Percentiles rank a stretch among this genome's conserved stretches.
Conservation (phyloP, 2,113 vertebrate genomes). For the Syngnathus floridae region DNA sequence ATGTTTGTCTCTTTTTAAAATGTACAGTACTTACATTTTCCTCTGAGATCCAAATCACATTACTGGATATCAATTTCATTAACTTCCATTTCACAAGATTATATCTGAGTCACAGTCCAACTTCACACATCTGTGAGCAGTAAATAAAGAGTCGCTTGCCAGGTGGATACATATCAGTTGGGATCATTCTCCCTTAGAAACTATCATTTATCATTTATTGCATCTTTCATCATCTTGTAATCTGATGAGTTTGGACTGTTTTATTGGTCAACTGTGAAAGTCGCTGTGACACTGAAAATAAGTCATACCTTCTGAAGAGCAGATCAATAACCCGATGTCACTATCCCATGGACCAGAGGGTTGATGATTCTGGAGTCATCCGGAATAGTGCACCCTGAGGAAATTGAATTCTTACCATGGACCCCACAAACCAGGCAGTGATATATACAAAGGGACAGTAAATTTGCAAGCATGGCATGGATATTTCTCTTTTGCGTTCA, state of each 20-base stretch:
- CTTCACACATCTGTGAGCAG: conserved; percentile 10
- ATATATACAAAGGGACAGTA: conserved; percentile 21
- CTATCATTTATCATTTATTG: conserved; percentile 39
- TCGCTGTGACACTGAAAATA: conserved; percentile 45
- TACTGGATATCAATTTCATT: conserved; percentile 16
- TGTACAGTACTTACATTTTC: conserved; percentile 14
- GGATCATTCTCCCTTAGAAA: conserved; percentile 41
- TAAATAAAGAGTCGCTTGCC: background rate
- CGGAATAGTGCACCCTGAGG: conserved; percentile 8
- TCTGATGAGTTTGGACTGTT: conserved; percentile 12
- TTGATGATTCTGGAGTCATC: conserved; percentile 34
- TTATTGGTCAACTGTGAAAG: conserved; percentile 36
- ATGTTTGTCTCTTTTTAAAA: too few species aligned
- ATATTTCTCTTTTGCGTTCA: conserved; percentile 36
- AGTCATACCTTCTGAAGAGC: conserved; percentile 56
- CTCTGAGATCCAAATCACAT: conserved; percentile 12
- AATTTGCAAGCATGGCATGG: conserved; percentile 17
- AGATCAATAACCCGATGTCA: conserved; percentile 53
- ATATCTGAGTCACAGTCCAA: conserved; percentile 11
- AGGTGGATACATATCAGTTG: conserved; percentile 2
- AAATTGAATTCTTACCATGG: conserved; percentile 25
- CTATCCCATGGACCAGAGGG: conserved; percentile 34
- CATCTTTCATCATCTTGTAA: conserved; percentile 26
- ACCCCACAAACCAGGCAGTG: conserved; percentile 14
- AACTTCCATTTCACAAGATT: background rate